Base-by-base conservation (phyloP, 1,140 invertebrate species). In the Aphelenchoides fujianensis region DNA sequence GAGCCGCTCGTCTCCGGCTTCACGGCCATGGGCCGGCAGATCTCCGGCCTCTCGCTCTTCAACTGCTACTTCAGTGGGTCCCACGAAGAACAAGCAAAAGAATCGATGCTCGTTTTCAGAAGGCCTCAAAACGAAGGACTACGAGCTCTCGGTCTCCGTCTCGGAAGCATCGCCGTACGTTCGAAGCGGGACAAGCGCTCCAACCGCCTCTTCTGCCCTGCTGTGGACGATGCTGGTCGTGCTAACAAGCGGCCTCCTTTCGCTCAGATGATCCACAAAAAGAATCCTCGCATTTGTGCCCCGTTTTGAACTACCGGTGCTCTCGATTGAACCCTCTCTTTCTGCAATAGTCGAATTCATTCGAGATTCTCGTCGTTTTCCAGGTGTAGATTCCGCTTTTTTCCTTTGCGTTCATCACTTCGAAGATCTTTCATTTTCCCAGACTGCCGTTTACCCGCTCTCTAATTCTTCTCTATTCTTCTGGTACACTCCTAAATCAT, bases 1-100 rank as follows among this genome's bases (percentile, higher is more conserved):
- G 76, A 78, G 48, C 76, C 76, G 0, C 37, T 78, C 36, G 63
- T 79, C 19, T 36, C 31, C n/a, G 70, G 77, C 27, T 78, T 54
- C 63, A 81, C 77, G 9, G 78, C 76, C 0, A 73, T 78, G 76
- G 76, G 76, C 32, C 19, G 76, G 37, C 75, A 66, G 16, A 73
- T 77, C 3, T 41, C 74, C 53, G 75, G 75, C 5, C 23, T 77
- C 16, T 32, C 30, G 36, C 66, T 79, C n/a, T 55, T 53, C 19
- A 79, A 79, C 48, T 77, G 75, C 53, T 78, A 79, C 70, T 77
- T 77, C 36, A 66, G 63, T 66, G 31, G 31, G 63, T 64, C n/a
- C 53, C 12, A 63, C 53, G 32, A n/a, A 41, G 27, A 36, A 2
- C 16, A 0, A 36, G 0, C n/a, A n/a, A n/a, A n/a, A n/a, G n/a